phyloP scores from a whole-genome alignment of 2,797 vertebrate species.

The Merluccius polli region DNA sequence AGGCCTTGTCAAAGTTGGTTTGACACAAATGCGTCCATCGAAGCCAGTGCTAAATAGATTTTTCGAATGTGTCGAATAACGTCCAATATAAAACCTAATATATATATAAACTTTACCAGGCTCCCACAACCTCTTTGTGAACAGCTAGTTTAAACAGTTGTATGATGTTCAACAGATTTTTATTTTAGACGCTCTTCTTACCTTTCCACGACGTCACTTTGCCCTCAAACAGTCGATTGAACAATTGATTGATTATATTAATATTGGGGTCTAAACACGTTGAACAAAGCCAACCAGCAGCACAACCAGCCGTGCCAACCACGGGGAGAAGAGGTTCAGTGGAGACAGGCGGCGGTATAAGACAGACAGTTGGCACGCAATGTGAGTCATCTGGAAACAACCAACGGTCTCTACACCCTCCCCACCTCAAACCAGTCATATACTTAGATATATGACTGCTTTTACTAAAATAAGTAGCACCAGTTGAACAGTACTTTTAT shows the following conservation, averaged over 20 bases:
- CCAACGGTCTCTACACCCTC: background rate
- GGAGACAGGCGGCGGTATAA: background rate
- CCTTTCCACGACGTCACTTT: background rate
- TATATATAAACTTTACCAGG: no score
- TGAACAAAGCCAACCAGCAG: background rate
- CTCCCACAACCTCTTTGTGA: no score
- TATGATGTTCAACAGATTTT: background rate
- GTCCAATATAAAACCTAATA: no score
- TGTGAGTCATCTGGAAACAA: background rate
- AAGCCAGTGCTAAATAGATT: no score
- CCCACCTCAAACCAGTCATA: background rate
- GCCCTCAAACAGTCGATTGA: background rate
- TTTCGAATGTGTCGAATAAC: no score
- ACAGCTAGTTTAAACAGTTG: background rate
- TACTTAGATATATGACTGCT: background rate
- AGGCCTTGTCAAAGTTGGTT: no score
- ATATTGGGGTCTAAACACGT: background rate
- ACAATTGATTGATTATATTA: background rate
- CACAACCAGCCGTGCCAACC: background rate
- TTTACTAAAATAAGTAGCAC: background rate
- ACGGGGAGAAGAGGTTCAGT: background rate
- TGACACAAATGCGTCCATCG: no score
- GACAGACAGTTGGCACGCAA: background rate
- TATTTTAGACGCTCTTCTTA: background rate
- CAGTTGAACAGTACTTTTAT: background rate